Conservation (phyloP, 1,140 invertebrate species). For the Ceratoteleas bidentatus region DNA sequence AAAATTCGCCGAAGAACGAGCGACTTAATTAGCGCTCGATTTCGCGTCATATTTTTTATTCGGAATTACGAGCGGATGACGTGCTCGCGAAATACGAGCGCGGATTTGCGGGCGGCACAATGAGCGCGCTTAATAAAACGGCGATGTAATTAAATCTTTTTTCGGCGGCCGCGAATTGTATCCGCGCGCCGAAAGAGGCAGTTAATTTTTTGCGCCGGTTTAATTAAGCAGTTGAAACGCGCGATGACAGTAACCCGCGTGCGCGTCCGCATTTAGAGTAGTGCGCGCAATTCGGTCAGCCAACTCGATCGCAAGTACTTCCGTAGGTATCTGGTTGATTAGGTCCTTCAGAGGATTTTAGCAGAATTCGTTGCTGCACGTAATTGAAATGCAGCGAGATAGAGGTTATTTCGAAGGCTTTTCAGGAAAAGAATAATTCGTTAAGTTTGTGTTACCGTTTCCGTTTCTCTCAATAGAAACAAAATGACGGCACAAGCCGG, state of each 20-base stretch:
- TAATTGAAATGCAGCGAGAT: neutral
- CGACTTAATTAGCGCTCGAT: constrained; percentile 42
- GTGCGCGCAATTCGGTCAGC: neutral
- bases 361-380: neutral
- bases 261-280: constrained; percentile 13
- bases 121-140: constrained; percentile 58
- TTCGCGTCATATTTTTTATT: constrained; percentile 31
- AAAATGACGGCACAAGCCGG: too few species aligned
- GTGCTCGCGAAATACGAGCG: constrained; percentile 37
- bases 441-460: too few species aligned
- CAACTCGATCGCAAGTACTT: constrained; percentile 21
- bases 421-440: too few species aligned
- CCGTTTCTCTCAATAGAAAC: too few species aligned
- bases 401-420: neutral
- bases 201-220: constrained; percentile 58
- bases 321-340: constrained; percentile 20
- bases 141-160: constrained; percentile 65
- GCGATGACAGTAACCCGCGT: constrained; percentile 32
- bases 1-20: constrained; percentile 44
- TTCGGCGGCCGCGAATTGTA: constrained; percentile 54
- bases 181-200: constrained; percentile 29
- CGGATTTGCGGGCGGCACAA: constrained; percentile 51
- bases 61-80: constrained; percentile 29
- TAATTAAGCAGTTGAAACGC: constrained; percentile 57
- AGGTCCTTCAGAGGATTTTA: constrained; percentile 11